These are phyloP conservation scores for Pangasius larnaudii DNA, from an alignment of 2,797 vertebrate species.

Conservation along the genomic window DNA sequence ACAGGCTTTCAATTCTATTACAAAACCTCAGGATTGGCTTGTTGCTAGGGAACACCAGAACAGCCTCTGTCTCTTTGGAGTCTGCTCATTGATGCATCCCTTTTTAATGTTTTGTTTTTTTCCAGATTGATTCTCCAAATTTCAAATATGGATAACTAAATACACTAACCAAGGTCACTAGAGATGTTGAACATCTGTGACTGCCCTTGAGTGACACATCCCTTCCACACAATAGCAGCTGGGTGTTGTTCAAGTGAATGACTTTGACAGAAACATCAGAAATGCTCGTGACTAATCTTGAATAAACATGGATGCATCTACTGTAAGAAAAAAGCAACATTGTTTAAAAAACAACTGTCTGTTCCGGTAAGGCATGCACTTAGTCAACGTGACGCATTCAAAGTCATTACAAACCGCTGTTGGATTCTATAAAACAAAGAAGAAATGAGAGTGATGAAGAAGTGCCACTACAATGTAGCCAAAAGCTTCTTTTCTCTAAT, in stretches of 20 bases:
- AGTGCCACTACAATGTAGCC: slow-evolving; percentile 28
- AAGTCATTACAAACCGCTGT: background rate
- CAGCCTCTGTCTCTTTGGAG: slow-evolving; percentile 44
- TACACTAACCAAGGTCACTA: slow-evolving; percentile 12
- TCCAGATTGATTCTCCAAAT: background rate
- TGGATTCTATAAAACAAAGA: slow-evolving; percentile 27
- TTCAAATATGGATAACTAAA: slow-evolving; percentile 14
- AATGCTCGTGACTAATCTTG: slow-evolving; percentile 20
- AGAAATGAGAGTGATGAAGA: slow-evolving; percentile 16
- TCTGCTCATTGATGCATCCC: slow-evolving; percentile 42
- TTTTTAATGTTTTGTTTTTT: slow-evolving; percentile 10
- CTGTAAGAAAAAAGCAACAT: background rate
- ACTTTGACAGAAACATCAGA: slow-evolving; percentile 34
- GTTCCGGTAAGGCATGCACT: slow-evolving; percentile 5
- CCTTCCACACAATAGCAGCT: background rate
- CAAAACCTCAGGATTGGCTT: slow-evolving; percentile 51
- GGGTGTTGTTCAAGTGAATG: slow-evolving; percentile 3
- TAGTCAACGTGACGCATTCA: slow-evolving; percentile 32
- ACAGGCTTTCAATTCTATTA: slow-evolving; percentile 31
- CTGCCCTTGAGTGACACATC: slow-evolving; percentile 10
- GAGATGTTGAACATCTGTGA: slow-evolving; percentile 8
- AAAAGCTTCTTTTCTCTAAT: slow-evolving; percentile 43
- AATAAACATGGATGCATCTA: slow-evolving; percentile 11
- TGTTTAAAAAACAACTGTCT: slow-evolving; percentile 21
- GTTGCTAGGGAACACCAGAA: slow-evolving; percentile 64